Evolutionary conservation across 2,113 vertebrate genomes (phyloP).

Genomic region (Procavia capensis): DNA sequence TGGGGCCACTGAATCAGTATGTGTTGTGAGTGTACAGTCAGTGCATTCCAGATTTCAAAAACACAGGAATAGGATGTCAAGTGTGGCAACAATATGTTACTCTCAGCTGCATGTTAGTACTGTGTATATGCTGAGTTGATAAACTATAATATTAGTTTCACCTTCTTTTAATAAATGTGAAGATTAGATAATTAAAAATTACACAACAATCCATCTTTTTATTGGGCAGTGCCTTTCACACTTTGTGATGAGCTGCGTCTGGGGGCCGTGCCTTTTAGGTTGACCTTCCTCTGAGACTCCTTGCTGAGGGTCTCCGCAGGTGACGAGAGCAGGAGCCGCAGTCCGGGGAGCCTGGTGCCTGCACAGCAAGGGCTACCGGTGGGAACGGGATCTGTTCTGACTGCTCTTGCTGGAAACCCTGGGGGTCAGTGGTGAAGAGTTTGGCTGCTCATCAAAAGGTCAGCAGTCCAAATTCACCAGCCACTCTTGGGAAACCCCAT

Average conservation of each 20-base stretch:
- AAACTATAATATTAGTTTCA: not conserved
- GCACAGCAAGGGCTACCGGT: rapidly evolving
- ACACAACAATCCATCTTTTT: not conserved
- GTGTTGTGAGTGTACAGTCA: not conserved
- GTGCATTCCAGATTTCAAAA: not conserved
- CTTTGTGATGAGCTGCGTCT: not conserved
- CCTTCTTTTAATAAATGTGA: not conserved
- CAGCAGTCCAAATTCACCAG: no score
- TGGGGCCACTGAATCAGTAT: not conserved
- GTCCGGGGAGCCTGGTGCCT: not conserved
- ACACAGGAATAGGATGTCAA: not conserved
- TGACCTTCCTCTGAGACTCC: not conserved
- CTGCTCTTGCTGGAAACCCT: no score
- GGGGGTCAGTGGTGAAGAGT: no score
- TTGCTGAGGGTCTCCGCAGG: not conserved
- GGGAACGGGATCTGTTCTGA: no score
- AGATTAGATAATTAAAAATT: not conserved
- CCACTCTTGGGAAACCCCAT: no score
- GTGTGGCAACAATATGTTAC: not conserved
- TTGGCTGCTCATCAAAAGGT: no score
- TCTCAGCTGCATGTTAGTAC: not conserved
- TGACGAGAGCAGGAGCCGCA: not conserved
- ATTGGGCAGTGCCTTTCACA: not conserved
- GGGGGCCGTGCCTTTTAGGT: not conserved
- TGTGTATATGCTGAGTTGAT: not conserved